A percentile compares a stretch with the other conserved stretches of the same genome.
Evolutionary conservation across 2,113 vertebrate genomes (phyloP).

Genomic region (Todiramphus chloris): DNA sequence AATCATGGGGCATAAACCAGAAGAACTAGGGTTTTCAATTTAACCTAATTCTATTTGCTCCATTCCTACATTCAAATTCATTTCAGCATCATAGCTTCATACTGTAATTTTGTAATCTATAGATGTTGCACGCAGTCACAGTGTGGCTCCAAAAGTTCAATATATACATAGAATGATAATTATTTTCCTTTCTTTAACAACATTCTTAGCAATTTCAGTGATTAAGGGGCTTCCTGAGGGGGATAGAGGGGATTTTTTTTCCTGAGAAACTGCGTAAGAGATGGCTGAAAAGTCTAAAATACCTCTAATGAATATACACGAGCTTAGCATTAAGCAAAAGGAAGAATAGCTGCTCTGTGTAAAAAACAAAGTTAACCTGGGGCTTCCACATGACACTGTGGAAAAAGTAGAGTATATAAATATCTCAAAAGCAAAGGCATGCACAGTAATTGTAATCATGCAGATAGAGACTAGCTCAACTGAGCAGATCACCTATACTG

Average conservation of each 20-base stretch:
- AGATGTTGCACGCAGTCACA: not conserved
- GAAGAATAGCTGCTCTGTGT: not conserved
- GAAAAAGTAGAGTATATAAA: not conserved
- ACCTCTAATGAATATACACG: not conserved
- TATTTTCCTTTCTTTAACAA: not conserved
- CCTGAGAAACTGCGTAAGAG: not conserved
- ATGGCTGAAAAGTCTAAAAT: not conserved
- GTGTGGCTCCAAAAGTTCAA: not conserved
- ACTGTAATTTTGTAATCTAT: not conserved
- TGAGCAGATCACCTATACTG: not conserved
- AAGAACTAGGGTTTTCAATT: not conserved
- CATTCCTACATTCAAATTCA: not conserved
- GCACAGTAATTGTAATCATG: not conserved
- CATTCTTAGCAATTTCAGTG: not conserved
- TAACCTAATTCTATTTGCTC: not conserved
- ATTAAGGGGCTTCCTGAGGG: not conserved
- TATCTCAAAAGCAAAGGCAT: not conserved
- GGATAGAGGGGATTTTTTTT: accelerated
- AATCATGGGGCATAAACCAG: not conserved
- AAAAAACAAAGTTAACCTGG: not conserved
- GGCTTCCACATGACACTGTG: not conserved
- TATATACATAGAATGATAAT: not conserved
- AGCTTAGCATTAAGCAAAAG: not conserved
- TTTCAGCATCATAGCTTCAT: not conserved
- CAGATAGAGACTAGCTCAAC: not conserved